phyloP scores from a whole-genome alignment of 2,797 vertebrate species.

The Pseudochirops cupreus region DNA sequence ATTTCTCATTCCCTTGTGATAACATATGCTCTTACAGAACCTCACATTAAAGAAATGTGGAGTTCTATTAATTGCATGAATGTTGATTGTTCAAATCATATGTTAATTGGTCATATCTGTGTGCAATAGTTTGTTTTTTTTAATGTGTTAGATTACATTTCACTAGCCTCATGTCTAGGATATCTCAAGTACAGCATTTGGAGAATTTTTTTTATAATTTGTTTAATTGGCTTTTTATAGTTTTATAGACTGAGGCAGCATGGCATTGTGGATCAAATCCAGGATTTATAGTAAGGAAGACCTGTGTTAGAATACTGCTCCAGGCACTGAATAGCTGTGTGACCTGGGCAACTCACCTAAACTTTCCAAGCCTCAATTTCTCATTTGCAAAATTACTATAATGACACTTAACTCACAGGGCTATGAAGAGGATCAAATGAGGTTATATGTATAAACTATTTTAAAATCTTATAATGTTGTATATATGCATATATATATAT shows the following conservation, averaged over 20 bases:
- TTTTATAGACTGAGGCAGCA: background rate
- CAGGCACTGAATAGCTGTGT: background rate
- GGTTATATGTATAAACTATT: background rate
- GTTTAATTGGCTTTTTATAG: conserved; percentile 75
- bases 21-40: conserved; percentile 82
- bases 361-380: background rate
- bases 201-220: conserved; percentile 72
- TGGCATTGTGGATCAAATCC: background rate
- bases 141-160: conserved; percentile 84
- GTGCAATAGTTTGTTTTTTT: conserved; percentile 80
- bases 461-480: background rate
- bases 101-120: conserved; percentile 86
- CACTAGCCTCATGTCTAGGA: conserved; percentile 81
- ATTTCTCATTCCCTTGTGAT: conserved; percentile 82
- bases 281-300: background rate
- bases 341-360: background rate
- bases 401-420: background rate
- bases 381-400: background rate
- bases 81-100: conserved; percentile 85
- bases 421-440: background rate
- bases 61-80: conserved; percentile 84
- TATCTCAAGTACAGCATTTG: conserved; percentile 81
- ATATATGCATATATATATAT: no score
- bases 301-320: background rate
- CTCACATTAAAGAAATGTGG: conserved; percentile 83